phyloP scores from a whole-genome alignment of 23 tunicate species.

The Botrylloides violaceus region DNA sequence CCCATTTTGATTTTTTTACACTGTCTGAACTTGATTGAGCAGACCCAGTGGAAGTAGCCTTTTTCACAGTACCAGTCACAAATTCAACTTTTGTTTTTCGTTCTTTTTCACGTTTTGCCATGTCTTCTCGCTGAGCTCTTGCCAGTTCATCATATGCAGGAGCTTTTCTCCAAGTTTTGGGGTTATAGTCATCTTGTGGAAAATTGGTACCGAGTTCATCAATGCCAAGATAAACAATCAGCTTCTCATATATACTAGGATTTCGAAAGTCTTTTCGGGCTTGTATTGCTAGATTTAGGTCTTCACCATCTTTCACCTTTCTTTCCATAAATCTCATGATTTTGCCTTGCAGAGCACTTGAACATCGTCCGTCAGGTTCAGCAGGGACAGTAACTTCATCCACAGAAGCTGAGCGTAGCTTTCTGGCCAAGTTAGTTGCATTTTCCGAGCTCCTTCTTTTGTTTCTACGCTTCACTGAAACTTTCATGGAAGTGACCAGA shows the following conservation, averaged over 20 bases:
- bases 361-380: constrained; percentile 65
- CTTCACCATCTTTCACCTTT: constrained; percentile 51
- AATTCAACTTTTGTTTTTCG: constrained; percentile 82
- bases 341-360: constrained; percentile 49
- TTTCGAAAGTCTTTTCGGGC: constrained; percentile 83
- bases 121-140: constrained; percentile 73
- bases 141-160: constrained; percentile 85
- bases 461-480: constrained; percentile 25
- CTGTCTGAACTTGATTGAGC: constrained; percentile 11
- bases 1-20: constrained; percentile 80
- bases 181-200: constrained; percentile 77
- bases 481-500: constrained; percentile 2
- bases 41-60: constrained; percentile 11
- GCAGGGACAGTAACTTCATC: constrained; percentile 62
- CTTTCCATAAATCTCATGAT: constrained; percentile 49
- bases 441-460: constrained; percentile 74
- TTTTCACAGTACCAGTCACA: constrained; percentile 61
- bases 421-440: constrained; percentile 70
- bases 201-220: constrained; percentile 96
- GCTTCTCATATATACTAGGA: constrained; percentile 91
- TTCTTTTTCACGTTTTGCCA: constrained; percentile 66
- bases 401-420: constrained; percentile 39
- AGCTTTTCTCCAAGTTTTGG: constrained; percentile 63
- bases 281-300: constrained; percentile 63
- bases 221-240: constrained; percentile 60